phyloP scores from a whole-genome alignment of 2,113 vertebrate species.

The Corynorhinus townsendii region DNA sequence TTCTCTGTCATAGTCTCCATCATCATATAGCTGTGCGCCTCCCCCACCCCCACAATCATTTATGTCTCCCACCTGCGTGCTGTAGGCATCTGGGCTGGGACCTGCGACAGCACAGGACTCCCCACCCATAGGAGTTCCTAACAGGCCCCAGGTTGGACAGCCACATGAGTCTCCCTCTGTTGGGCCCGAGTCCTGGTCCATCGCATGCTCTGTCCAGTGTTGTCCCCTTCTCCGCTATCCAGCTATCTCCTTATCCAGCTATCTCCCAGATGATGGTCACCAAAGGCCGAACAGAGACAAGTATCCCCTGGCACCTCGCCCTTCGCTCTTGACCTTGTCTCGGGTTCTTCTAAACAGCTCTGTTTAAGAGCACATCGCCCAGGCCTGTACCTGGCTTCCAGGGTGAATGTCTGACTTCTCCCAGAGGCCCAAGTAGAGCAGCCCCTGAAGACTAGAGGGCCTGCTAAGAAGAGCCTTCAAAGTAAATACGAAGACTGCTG shows the following conservation, averaged over 20 bases:
- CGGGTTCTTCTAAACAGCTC: background rate
- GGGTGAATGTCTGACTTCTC: background rate
- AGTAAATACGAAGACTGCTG: background rate
- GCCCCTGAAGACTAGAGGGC: background rate
- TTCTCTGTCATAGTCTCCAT: background rate
- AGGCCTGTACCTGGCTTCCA: background rate
- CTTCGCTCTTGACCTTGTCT: background rate
- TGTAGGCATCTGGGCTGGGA: background rate
- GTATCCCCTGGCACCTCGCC: background rate
- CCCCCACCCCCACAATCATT: background rate
- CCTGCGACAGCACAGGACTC: background rate
- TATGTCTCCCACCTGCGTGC: background rate
- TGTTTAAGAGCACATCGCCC: background rate
- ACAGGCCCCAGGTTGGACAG: background rate
- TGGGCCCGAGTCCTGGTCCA: background rate
- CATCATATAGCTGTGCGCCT: accelerated
- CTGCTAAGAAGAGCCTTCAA: background rate
- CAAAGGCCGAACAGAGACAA: background rate
- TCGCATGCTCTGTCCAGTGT: accelerated
- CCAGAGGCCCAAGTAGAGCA: background rate
- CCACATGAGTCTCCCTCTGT: background rate
- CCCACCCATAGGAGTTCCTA: too few relatives aligned
- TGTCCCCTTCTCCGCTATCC: too few relatives aligned
- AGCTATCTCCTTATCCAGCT: background rate
- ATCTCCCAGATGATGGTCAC: background rate